Percentiles rank a stretch among this genome's conserved stretches.
Conservation (phyloP, 2,797 vertebrate species). For the Stomatorhinus walkeri region DNA sequence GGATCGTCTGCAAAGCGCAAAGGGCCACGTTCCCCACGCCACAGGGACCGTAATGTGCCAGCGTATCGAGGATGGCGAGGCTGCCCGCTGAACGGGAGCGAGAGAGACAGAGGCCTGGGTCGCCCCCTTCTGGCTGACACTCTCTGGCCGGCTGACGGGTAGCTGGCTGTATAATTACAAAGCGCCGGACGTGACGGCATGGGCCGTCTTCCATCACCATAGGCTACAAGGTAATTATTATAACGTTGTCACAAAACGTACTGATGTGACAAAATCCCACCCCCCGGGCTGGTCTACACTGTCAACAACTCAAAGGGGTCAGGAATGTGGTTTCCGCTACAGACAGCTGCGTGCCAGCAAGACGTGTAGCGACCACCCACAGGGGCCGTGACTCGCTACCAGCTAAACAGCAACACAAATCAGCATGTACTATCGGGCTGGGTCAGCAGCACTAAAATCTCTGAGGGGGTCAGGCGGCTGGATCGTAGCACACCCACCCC, state of each 20-base stretch:
- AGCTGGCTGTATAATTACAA: neutral
- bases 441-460: neutral
- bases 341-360: neutral
- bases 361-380: neutral
- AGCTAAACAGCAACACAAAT: neutral
- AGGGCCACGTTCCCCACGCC: neutral
- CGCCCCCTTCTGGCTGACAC: neutral
- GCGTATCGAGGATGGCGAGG: neutral
- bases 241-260: neutral
- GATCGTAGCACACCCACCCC: neutral
- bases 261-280: neutral
- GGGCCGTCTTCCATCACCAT: neutral
- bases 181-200: neutral
- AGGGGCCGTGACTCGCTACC: neutral
- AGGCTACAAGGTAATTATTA: neutral
- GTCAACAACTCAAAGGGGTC: neutral
- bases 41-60: neutral
- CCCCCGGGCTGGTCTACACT: neutral
- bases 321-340: neutral
- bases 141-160: neutral
- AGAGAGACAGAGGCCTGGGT: neutral
- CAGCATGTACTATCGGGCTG: neutral
- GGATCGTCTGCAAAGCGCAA: neutral
- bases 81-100: neutral
- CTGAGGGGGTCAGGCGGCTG: neutral